Percentiles rank a stretch among this genome's conserved stretches.
Evolutionary conservation across 2,113 vertebrate species (phyloP).

Genomic region (Dascyllus trimaculatus): DNA sequence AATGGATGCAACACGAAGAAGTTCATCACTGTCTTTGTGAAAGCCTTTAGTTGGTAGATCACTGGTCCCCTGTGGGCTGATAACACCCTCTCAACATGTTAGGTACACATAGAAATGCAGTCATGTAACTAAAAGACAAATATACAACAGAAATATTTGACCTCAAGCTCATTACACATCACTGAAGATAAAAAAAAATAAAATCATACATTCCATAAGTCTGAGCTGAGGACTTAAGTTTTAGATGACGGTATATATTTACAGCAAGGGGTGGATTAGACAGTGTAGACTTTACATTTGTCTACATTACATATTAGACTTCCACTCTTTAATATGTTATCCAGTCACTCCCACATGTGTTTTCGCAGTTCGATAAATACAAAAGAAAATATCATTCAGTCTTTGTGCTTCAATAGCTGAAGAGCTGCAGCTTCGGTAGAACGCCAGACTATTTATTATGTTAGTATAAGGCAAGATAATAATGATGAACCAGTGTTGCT

Average conservation of each 20-base stretch:
- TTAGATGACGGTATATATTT: background rate
- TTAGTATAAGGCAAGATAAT: constrained; percentile 38
- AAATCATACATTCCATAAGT: constrained; percentile 46
- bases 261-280: constrained; percentile 15
- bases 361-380: constrained; percentile 31
- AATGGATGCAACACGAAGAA: background rate
- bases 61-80: background rate
- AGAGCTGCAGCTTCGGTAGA: constrained; percentile 5
- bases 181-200: background rate
- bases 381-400: constrained; percentile 37
- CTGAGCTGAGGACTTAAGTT: background rate
- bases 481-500: background rate
- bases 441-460: background rate
- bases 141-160: constrained; percentile 5
- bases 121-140: background rate
- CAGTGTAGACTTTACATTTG: background rate
- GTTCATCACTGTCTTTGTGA: background rate
- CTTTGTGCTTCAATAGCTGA: constrained; percentile 34
- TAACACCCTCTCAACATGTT: constrained; percentile 5
- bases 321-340: background rate
- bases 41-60: background rate
- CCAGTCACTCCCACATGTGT: constrained; percentile 16
- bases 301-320: background rate
- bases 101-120: constrained; percentile 4
- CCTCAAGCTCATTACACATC: background rate